Evolutionary conservation across 2,113 vertebrate species (phyloP).

Genomic region (Morone chrysops): DNA sequence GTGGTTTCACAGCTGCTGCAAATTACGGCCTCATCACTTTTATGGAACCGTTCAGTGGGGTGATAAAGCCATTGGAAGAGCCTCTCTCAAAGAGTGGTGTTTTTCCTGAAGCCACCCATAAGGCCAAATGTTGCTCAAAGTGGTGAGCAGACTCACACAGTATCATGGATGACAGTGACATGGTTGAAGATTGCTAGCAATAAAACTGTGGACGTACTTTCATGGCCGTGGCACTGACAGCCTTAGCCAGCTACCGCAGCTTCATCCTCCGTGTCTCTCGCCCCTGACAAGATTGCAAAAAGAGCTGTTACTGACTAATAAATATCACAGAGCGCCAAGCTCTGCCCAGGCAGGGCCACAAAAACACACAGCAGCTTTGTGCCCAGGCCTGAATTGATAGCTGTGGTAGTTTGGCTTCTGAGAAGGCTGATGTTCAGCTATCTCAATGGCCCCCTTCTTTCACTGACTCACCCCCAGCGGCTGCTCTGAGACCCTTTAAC

Average conservation of each 20-base stretch:
- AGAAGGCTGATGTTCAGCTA: constrained; percentile 52
- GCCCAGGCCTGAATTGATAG: constrained; percentile 64
- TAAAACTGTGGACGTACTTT: constrained; percentile 38
- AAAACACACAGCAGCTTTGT: constrained; percentile 70
- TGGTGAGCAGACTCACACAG: not conserved
- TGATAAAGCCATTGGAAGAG: constrained; percentile 25
- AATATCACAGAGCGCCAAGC: constrained; percentile 45
- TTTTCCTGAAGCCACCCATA: constrained; percentile 12
- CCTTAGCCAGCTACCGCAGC: not conserved
- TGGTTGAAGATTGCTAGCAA: constrained; percentile 29
- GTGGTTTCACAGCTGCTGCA: not conserved
- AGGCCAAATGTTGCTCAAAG: not conserved
- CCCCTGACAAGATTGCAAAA: constrained; percentile 60
- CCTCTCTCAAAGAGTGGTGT: not conserved
- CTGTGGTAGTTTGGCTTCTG: constrained; percentile 59
- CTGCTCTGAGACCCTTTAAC: constrained; percentile 57
- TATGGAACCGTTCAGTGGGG: not conserved
- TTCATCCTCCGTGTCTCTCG: constrained; percentile 32
- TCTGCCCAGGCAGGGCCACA: constrained; percentile 18
- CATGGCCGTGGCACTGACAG: constrained; percentile 12
- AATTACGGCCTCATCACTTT: not conserved
- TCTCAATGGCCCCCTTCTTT: constrained; percentile 67
- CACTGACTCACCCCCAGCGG: constrained; percentile 29
- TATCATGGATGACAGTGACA: constrained; percentile 18
- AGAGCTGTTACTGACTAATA: constrained; percentile 56